Conservation (phyloP, 2,113 vertebrate genomes). For the Scomber scombrus region DNA sequence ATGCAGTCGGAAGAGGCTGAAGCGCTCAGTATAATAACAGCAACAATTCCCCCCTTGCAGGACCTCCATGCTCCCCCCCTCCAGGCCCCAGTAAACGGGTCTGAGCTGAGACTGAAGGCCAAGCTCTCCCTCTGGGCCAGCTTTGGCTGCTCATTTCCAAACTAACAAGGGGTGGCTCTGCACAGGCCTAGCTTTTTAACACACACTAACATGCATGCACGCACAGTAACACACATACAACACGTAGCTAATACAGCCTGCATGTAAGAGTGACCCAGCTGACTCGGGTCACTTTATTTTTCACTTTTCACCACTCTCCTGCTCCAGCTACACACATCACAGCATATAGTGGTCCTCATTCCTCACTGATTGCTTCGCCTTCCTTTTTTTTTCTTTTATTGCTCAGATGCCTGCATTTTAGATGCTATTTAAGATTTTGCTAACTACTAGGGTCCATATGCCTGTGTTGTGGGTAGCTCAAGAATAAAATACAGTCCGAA, state of each 20-base stretch:
- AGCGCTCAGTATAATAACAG: constrained; percentile 40
- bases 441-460: constrained; percentile 45
- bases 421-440: constrained; percentile 52
- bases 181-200: constrained; percentile 50
- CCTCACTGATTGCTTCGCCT: constrained; percentile 11
- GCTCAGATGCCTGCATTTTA: constrained; percentile 47
- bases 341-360: not conserved
- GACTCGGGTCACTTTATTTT: constrained; percentile 30
- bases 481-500: constrained; percentile 19
- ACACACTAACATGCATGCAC: constrained; percentile 29
- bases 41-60: constrained; percentile 19
- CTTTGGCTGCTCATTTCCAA: constrained; percentile 73
- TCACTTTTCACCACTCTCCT: constrained; percentile 5
- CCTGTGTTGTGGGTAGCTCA: constrained; percentile 55
- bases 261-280: not conserved
- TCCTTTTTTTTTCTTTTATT: constrained; percentile 23
- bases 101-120: constrained; percentile 63
- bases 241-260: constrained; percentile 20
- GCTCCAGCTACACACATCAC: constrained; percentile 28
- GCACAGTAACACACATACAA: constrained; percentile 31
- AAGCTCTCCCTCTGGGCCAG: constrained; percentile 66
- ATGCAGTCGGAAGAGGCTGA: constrained; percentile 38
- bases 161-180: constrained; percentile 59
- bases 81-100: constrained; percentile 49
- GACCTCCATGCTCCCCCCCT: constrained; percentile 8